Evolutionary conservation across 2,888 invertebrate genomes (phyloP).

Genomic region (Blastobasis lacticolella): DNA sequence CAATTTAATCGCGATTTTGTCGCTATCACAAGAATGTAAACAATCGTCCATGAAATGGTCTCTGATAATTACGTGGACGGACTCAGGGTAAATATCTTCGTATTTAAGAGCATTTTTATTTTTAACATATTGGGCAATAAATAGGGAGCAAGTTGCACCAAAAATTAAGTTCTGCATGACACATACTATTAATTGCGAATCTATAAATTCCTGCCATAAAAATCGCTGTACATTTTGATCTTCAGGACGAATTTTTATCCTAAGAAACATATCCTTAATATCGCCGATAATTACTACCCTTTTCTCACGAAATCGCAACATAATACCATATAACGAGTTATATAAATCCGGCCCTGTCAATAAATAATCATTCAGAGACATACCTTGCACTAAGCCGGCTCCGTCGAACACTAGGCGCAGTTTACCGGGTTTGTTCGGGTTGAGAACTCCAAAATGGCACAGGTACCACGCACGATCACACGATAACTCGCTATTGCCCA

Average conservation of each 20-base stretch:
- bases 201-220: conserved; percentile 2
- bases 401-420: conserved; percentile 15
- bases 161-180: conserved; percentile 14
- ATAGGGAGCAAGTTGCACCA: conserved; percentile 16
- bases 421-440: conserved; percentile 15
- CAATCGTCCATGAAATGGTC: neutral
- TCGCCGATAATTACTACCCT: conserved; percentile 10
- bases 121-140: conserved; percentile 17
- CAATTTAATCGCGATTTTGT: neutral
- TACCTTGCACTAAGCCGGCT: conserved; percentile 12
- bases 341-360: conserved; percentile 15
- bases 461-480: conserved; percentile 12
- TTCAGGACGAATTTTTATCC: conserved; percentile 12
- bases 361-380: conserved; percentile 11
- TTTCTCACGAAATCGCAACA: conserved; percentile 14
- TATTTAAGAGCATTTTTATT: conserved; percentile 16
- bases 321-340: conserved; percentile 15
- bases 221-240: conserved; percentile 15
- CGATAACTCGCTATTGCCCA: conserved; percentile 10
- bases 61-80: conserved; percentile 12
- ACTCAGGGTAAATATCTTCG: conserved; percentile 10
- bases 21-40: neutral
- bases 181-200: conserved; percentile 7
- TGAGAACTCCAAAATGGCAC: conserved; percentile 15
- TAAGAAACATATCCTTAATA: conserved; percentile 15